Evolutionary conservation across 2,888 invertebrate genomes (phyloP), one percentile per base, ranked within the genome.

Genomic region (Nephrocerus scutellatus): DNA sequence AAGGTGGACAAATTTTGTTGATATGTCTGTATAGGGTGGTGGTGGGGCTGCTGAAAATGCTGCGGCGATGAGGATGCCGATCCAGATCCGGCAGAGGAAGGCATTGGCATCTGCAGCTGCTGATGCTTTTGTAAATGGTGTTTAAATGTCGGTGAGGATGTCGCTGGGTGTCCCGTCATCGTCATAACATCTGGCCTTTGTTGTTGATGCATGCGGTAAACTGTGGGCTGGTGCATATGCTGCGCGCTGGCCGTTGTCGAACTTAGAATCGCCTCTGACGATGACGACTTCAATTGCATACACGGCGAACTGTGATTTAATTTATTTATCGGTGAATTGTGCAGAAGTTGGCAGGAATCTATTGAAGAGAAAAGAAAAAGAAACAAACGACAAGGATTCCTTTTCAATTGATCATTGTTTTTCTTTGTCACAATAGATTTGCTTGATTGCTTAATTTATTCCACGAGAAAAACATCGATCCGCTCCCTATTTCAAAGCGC

Each of bases 331-430:
- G 64, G 57, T 34, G 63, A 59, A 45, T 50, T 62, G 48, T 57
- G 59, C 52, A 68, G 56, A 47, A 67, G 57, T 46, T 65, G 66
- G 56, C 63, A 63, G 46, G 62, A 63, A 54, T 68, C 67, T 67
- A 55, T 35, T 44, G 37, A 47, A 34, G 24, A 34, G 38, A 41
- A 47, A 31, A 45, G 36, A 41, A 42, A 47, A 14, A 30, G 14
- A 38, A 36, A 35, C 35, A 8, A 23, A 29, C 7, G 30, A 23
- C 12, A 8, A 23, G 22, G 14, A 5, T 13, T 20, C 4, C 9
- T 7, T 10, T 14, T 23, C 19, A 16, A 28, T 20, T 10, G 20
- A 10, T 25, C 15, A 12, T 14, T 7, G 6, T 25, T 29, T 24
- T 6, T 16, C 13, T 10, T n/a, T 7, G 5, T 16, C 12, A 12